Evolutionary conservation across 2,797 vertebrate genomes (phyloP).

Genomic region (Hybognathus amarus): DNA sequence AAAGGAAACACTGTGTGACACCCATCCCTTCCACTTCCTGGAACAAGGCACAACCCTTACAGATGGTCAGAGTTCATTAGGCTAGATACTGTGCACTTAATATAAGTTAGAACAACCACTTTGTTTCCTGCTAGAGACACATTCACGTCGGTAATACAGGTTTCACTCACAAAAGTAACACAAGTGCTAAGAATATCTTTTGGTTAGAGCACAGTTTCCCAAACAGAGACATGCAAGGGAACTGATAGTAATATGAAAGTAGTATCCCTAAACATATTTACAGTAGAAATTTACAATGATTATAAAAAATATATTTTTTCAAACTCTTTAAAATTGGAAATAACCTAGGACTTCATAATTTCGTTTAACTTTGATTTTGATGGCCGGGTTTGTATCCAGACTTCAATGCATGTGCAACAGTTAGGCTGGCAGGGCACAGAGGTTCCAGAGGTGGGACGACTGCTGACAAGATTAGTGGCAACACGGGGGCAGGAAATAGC

Average conservation of each 20-base stretch:
- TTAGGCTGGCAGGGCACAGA: constrained; percentile 51
- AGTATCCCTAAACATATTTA: not conserved
- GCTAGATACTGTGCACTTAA: constrained; percentile 27
- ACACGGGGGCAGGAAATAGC: constrained; percentile 57
- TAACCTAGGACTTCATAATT: not conserved
- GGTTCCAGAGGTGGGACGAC: constrained; percentile 50
- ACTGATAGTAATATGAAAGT: not conserved
- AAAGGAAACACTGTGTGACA: constrained; percentile 57
- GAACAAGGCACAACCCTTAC: constrained; percentile 54
- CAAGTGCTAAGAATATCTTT: not conserved
- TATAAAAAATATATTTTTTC: not conserved
- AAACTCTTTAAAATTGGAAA: too few relatives aligned
- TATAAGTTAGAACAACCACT: constrained; percentile 1
- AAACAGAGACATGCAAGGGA: not conserved
- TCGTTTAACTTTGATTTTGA: not conserved
- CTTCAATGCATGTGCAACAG: constrained; percentile 49
- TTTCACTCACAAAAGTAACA: not conserved
- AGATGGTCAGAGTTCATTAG: constrained; percentile 55
- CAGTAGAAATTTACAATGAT: not conserved
- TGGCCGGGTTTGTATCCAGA: constrained; percentile 26
- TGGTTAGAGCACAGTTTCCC: too few relatives aligned
- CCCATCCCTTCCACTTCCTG: constrained; percentile 76
- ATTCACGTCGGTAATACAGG: not conserved
- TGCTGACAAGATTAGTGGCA: constrained; percentile 64
- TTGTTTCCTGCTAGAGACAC: not conserved